These are phyloP conservation scores for Uloborus diversus DNA, from an alignment of 1,140 invertebrate genomes.

Conservation along the genomic window DNA sequence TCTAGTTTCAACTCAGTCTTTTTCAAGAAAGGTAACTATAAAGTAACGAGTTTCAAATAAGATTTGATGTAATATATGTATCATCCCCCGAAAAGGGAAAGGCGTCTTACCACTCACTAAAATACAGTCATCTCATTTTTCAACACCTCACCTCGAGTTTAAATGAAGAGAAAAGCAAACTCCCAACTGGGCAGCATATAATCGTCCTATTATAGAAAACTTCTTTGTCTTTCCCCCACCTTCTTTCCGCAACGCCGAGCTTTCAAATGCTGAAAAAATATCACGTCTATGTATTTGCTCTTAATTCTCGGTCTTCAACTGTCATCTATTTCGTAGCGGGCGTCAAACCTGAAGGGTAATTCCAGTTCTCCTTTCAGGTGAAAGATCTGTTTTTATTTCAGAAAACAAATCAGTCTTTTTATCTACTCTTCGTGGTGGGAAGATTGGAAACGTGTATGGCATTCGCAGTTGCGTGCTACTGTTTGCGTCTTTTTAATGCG, in stretches of 20 bases:
- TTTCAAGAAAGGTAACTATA: no score
- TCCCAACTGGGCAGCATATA: background rate
- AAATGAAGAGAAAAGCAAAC: conserved; percentile 4
- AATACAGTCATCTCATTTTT: conserved; percentile 18
- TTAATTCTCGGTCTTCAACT: conserved; percentile 2
- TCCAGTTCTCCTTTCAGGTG: background rate
- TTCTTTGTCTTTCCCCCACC: background rate
- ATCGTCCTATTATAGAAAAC: conserved; percentile 27
- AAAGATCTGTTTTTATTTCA: no score
- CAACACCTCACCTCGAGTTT: background rate
- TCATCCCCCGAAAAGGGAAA: background rate
- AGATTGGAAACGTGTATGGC: no score
- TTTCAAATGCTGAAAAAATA: no score
- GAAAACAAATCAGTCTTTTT: no score
- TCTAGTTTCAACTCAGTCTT: no score
- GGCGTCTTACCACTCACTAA: background rate
- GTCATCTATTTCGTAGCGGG: background rate
- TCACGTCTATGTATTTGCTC: background rate
- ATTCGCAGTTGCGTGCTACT: no score
- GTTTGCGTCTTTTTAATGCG: no score
- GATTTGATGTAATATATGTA: background rate
- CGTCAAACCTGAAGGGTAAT: background rate
- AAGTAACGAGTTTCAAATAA: no score
- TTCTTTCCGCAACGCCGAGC: background rate
- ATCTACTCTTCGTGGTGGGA: no score